Base-by-base conservation (phyloP, 2,888 invertebrate genomes). In the Carabus problematicus region DNA sequence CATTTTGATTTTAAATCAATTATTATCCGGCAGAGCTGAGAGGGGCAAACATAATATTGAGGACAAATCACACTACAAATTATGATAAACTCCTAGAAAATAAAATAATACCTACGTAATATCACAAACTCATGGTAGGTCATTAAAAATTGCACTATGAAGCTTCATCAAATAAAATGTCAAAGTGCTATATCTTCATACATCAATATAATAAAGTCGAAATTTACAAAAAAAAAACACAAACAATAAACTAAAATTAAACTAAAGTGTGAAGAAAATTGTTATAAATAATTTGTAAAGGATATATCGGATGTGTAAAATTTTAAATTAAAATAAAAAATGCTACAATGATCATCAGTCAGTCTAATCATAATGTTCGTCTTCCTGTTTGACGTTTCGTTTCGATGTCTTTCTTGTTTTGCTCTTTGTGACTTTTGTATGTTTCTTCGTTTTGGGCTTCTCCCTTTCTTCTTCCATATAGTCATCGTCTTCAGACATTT, bases 331-430 rank as follows among this genome's bases (percentile, higher is more conserved):
- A 56, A 56, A 56, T 56, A 56, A 56, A 18, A 29, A 29, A 40
- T 41, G 52, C 11, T 14, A 14, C 54, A 8, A 18, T n/a, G n/a
- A n/a, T n/a, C n/a, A n/a, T n/a, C 29, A 59, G 52, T 67, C 67
- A 67, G 67, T 67, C 67, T 67, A 67, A 41, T 41, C 41, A 61
- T 61, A n/a, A 55, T 75, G 76, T 63, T 66, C 69, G 14, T 47
- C 29, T 43, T 76, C 75, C 75, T 74, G 75, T 75, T 76, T 76
- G 59, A 73, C 70, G 14, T 68, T 69, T 71, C 76, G 79, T 72
- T 77, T 75, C 19, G 74, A 68, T 62, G 75, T 79, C 73, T 77
- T 79, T 69, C 76, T 75, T 8, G 75, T 19, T 52, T 52, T 74
- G 19, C 71, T 69, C 61, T 72, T 75, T 41, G 60, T 29, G n/a